Conservation (phyloP, 2,888 invertebrate species). For the Noctua janthe region DNA sequence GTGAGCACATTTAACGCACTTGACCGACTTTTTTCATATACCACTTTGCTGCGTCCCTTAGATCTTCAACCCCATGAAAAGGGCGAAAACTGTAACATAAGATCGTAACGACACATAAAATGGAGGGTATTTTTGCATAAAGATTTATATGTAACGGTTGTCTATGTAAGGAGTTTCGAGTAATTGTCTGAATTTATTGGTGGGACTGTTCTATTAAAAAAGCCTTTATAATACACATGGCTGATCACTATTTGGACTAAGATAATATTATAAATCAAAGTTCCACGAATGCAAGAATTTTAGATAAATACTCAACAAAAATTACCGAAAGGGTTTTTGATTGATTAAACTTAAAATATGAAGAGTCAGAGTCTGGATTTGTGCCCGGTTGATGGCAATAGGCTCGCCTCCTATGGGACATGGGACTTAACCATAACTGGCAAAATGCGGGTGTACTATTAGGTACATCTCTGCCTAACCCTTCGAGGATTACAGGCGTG, state of each 20-base stretch:
- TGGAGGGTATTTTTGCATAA: conserved; percentile 48
- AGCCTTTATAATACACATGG: background rate
- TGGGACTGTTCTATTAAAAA: background rate
- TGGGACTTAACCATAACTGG: too few species aligned
- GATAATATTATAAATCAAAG: background rate
- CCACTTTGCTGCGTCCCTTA: conserved; percentile 53
- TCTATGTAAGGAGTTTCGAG: background rate
- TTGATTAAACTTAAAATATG: background rate
- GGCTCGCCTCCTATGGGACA: too few species aligned
- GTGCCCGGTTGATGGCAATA: too few species aligned
- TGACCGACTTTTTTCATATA: conserved; percentile 64
- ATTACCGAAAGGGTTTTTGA: background rate
- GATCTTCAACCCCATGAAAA: conserved; percentile 55
- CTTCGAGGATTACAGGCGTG: too few species aligned
- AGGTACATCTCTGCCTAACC: too few species aligned
- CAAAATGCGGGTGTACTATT: too few species aligned
- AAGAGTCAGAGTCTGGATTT: too few species aligned
- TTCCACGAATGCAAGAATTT: background rate
- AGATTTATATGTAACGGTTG: conserved; percentile 39
- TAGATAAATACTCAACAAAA: background rate
- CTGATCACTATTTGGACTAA: background rate
- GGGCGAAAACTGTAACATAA: conserved; percentile 59
- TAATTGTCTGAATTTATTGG: conserved; percentile 8
- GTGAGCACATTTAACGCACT: conserved; percentile 64
- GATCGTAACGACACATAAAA: conserved; percentile 60